phyloP scores from a whole-genome alignment of 2,113 vertebrate genomes.

The Melanocharis versteri region DNA sequence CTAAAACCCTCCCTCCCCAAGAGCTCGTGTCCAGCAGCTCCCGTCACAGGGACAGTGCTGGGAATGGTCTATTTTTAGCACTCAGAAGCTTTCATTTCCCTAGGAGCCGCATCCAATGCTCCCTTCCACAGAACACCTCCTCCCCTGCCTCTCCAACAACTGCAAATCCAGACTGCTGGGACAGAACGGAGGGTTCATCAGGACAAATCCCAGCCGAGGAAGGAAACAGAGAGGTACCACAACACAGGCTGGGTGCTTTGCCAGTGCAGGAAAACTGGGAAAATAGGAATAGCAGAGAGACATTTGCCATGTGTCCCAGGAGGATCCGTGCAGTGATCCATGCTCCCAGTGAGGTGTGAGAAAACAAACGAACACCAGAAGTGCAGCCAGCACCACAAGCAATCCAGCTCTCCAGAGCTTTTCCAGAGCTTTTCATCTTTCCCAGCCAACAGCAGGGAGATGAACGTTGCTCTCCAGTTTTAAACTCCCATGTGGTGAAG shows the following conservation, averaged over 20 bases:
- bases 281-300: neutral
- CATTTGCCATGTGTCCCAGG: rapidly evolving
- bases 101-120: rapidly evolving
- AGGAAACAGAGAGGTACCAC: neutral
- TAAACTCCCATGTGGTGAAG: neutral
- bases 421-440: neutral
- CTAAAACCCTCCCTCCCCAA: rapidly evolving
- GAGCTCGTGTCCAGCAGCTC: neutral
- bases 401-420: neutral
- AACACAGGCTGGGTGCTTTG: neutral
- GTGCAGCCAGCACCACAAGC: neutral
- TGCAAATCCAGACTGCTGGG: neutral
- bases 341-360: neutral
- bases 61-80: neutral
- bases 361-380: neutral
- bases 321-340: rapidly evolving
- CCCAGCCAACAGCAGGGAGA: neutral
- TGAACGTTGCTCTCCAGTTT: neutral
- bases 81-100: neutral
- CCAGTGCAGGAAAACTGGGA: neutral
- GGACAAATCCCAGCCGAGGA: rapidly evolving
- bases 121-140: neutral
- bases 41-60: neutral
- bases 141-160: neutral
- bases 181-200: neutral